Conservation (phyloP, 2,113 vertebrate genomes). For the Tragelaphus strepsiceros region DNA sequence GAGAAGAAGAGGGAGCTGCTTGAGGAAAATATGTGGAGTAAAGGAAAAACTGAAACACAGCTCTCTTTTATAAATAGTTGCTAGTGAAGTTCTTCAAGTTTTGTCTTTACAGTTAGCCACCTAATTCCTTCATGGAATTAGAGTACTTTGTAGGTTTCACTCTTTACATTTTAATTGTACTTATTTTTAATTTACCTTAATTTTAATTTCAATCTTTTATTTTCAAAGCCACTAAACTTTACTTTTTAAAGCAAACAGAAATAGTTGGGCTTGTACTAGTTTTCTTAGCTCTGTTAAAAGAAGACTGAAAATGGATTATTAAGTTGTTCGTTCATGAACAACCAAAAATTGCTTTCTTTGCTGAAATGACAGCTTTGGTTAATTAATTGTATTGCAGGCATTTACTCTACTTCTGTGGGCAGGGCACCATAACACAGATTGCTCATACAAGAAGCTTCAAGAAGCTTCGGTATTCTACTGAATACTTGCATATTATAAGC, state of each 20-base stretch:
- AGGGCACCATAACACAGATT: neutral
- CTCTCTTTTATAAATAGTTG: neutral
- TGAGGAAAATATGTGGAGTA: neutral
- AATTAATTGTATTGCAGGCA: neutral
- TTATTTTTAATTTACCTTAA: neutral
- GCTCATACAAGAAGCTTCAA: neutral
- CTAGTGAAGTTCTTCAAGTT: neutral
- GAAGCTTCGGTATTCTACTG: neutral
- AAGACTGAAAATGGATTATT: constrained; percentile 17
- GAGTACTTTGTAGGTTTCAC: neutral
- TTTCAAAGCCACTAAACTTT: neutral
- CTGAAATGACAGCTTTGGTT: neutral
- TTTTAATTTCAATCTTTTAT: neutral
- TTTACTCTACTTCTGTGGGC: neutral
- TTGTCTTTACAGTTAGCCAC: neutral
- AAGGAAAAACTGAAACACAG: neutral
- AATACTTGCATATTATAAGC: neutral
- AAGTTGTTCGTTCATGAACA: neutral
- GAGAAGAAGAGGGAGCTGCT: neutral
- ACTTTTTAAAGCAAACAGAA: neutral
- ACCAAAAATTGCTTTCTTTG: neutral
- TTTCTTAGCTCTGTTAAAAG: neutral
- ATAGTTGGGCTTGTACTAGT: neutral
- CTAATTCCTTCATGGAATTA: neutral
- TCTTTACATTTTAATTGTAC: neutral